Percentiles rank a stretch among this genome's conserved stretches.
phyloP scores from a whole-genome alignment of 2,113 vertebrate genomes.

The Tenebrosternarchus preto region DNA sequence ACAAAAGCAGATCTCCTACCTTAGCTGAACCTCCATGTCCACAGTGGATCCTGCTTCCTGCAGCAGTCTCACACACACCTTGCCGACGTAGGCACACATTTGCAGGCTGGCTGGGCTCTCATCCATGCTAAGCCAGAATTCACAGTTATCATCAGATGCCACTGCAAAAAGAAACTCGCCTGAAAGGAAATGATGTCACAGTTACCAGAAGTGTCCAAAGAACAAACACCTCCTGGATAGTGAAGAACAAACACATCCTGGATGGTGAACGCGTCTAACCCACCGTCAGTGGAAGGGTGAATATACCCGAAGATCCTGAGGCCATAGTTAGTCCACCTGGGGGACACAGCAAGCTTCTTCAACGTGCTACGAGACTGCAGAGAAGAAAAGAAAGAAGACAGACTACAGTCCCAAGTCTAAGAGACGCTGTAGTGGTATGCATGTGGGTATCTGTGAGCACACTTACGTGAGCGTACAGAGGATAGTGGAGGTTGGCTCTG shows the following conservation, averaged over 20 bases:
- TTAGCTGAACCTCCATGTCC: not conserved
- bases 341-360: conserved; percentile 85
- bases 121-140: conserved; percentile 91
- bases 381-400: conserved; percentile 11
- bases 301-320: conserved; percentile 94
- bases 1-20: not conserved
- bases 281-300: conserved; percentile 84
- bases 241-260: too few relatives aligned
- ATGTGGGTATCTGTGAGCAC: not conserved
- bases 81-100: conserved; percentile 85
- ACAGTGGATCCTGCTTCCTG: not conserved
- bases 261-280: conserved; percentile 50
- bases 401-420: conserved; percentile 43
- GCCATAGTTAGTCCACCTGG: conserved; percentile 90
- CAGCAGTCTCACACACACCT: conserved; percentile 69
- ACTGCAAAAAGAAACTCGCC: conserved; percentile 90
- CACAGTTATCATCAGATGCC: conserved; percentile 90
- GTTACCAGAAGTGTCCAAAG: not conserved
- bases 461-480: conserved; percentile 91
- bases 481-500: conserved; percentile 86
- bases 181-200: conserved; percentile 56
- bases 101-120: conserved; percentile 78
- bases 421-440: conserved; percentile 6
- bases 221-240: too few relatives aligned
- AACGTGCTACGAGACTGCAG: conserved; percentile 82